Conservation (phyloP, 1,140 invertebrate species). For the Spodoptera frugiperda region DNA sequence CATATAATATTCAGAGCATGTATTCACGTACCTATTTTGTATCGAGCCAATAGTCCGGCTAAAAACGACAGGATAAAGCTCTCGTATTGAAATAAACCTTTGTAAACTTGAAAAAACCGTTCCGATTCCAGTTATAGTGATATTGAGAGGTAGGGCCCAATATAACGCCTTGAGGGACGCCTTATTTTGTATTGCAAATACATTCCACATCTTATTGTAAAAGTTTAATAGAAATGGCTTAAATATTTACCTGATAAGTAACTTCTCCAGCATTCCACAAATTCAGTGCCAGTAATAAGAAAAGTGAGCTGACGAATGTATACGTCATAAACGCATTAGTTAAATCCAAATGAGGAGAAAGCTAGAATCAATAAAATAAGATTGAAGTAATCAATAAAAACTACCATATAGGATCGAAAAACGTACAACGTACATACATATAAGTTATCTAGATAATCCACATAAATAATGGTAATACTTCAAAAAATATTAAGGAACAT, state of each 20-base stretch:
- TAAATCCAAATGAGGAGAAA: slow-evolving; percentile 72
- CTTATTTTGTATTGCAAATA: not conserved
- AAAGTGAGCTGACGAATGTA: slow-evolving; percentile 74
- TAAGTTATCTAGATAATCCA: too few species aligned
- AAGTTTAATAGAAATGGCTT: not conserved
- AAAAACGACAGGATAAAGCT: slow-evolving; percentile 17
- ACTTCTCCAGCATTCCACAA: slow-evolving; percentile 80
- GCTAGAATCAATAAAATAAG: slow-evolving; percentile 51
- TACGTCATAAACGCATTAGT: slow-evolving; percentile 81
- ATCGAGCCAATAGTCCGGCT: slow-evolving; percentile 22
- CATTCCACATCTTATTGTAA: not conserved
- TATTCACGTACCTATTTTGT: slow-evolving; percentile 19
- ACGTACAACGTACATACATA: too few species aligned
- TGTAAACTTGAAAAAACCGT: slow-evolving; percentile 8
- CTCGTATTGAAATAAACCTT: slow-evolving; percentile 22
- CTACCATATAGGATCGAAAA: too few species aligned
- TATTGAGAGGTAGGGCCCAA: not conserved
- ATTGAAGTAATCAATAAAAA: not conserved
- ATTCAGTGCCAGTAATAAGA: slow-evolving; percentile 74
- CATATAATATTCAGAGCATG: slow-evolving; percentile 35
- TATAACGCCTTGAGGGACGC: slow-evolving; percentile 2
- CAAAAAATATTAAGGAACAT: too few species aligned
- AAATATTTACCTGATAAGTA: slow-evolving; percentile 71
- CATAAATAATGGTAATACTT: too few species aligned
- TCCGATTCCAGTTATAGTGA: not conserved